Evolutionary conservation across 2,113 vertebrate genomes (phyloP), one percentile per base, ranked within the genome.

Genomic region (Aptenodytes forsteri): DNA sequence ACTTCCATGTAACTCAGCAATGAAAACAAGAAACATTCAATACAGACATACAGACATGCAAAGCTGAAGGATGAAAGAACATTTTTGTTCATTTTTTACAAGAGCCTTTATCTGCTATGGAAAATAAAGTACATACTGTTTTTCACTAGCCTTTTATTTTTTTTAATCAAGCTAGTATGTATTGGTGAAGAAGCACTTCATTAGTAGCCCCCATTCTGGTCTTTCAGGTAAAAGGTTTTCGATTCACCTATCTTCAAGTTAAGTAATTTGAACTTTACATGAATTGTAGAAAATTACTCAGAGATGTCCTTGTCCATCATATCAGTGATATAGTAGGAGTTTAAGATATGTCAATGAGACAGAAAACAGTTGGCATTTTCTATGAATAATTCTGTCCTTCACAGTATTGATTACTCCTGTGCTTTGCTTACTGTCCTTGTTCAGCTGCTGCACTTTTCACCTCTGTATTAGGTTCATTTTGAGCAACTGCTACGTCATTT

Each of bases 251-350:
- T 18, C 5, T 93, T 32, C 34, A 83, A 52, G 36, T 23, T 84
- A 96, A 92, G 29, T 54, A 81, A 80, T 91, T 92, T 97, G 38
- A 92, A 88, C 46, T 89, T 76, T 54, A 69, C 64, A 52, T 26
- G 49, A 81, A 64, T 52, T 61, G 2, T 50, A 73, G 59, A 70
- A 95, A 93, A 95, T 75, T 42, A 90, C 23, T 83, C 49, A 58
- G n/a, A 54, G 34, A 73, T 77, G 19, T 46, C 30, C 70, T 78
- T 94, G 42, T 87, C n/a, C 19, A 55, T 95, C 23, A 50, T 82
- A 86, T 66, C 38, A 81, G 26, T 75, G 15, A 40, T 72, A 40
- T 46, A 93, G 16, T 65, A 77, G 2, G 18, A 96, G 30, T 90
- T 58, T 76, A 94, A 87, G 56, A 38, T 52, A 87, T 38, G 52